Percentiles rank a stretch among this genome's conserved stretches.
These are phyloP conservation scores for Eustalomyia histrio DNA, from an alignment of 2,888 invertebrate species.

Conservation along the genomic window DNA sequence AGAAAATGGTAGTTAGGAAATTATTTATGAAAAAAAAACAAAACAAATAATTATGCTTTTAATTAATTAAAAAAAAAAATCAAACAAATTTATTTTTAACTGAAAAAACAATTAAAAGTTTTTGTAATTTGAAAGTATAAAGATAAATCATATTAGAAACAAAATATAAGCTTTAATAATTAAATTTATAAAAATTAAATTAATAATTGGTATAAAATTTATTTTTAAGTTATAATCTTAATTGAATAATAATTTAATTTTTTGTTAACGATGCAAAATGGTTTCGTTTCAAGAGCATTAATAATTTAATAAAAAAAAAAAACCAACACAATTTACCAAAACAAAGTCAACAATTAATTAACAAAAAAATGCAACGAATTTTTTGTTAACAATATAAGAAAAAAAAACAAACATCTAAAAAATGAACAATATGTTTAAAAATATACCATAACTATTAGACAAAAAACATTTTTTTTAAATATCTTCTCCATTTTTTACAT, in stretches of 20 bases:
- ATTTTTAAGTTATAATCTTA: not conserved
- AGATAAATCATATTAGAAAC: constrained; percentile 34
- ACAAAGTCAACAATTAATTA: constrained; percentile 46
- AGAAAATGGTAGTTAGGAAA: constrained; percentile 56
- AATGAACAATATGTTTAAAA: constrained; percentile 17
- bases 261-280: constrained; percentile 32
- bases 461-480: too few relatives aligned
- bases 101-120: constrained; percentile 14
- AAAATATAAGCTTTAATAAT: constrained; percentile 59
- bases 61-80: constrained; percentile 32
- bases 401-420: constrained; percentile 18
- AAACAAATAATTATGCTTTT: constrained; percentile 28
- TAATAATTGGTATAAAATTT: not conserved
- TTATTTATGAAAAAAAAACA: constrained; percentile 44
- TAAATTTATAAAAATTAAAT: not conserved
- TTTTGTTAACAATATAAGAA: constrained; percentile 59
- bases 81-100: constrained; percentile 23
- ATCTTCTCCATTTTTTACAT: too few relatives aligned
- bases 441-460: not conserved
- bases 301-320: not conserved
- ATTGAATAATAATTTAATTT: not conserved
- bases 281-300: constrained; percentile 55
- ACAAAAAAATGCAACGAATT: constrained; percentile 63
- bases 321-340: constrained; percentile 26
- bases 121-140: constrained; percentile 21